Percentiles rank a stretch among this genome's conserved stretches.
phyloP scores from a whole-genome alignment of 2,888 invertebrate species.

The Aphodius granarius region DNA sequence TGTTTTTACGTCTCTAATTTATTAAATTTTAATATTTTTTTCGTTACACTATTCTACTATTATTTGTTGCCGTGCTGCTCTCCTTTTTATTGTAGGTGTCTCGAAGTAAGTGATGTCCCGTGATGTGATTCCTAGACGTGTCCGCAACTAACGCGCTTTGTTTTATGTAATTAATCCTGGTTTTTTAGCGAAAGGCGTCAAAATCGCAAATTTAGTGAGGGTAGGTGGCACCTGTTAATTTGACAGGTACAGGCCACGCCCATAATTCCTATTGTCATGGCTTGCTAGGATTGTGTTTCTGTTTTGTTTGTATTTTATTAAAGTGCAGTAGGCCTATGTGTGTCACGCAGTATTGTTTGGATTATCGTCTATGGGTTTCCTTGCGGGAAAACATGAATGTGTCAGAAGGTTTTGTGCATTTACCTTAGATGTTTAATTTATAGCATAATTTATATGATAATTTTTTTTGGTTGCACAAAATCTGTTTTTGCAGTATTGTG shows the following conservation, averaged over 20 bases:
- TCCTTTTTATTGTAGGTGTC: constrained; percentile 9
- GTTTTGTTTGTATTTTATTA: not conserved
- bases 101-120: constrained; percentile 7
- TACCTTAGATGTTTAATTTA: constrained; percentile 26
- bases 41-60: not conserved
- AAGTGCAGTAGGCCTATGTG: not conserved
- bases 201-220: no score
- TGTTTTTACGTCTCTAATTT: constrained; percentile 31
- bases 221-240: no score
- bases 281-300: no score
- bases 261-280: not conserved
- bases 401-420: constrained; percentile 40
- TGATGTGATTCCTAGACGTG: constrained; percentile 27
- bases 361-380: constrained; percentile 25
- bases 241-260: no score
- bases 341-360: constrained; percentile 1
- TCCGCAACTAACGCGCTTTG: not conserved
- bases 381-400: constrained; percentile 21
- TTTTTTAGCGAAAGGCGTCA: no score
- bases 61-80: constrained; percentile 2
- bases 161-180: not conserved
- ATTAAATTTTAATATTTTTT: constrained; percentile 29
- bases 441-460: constrained; percentile 27
- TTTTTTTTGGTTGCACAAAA: constrained; percentile 38
- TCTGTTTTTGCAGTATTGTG: constrained; percentile 51